Evolutionary conservation across 1,140 invertebrate species (phyloP).

Genomic region (Kradibia gibbosae): DNA sequence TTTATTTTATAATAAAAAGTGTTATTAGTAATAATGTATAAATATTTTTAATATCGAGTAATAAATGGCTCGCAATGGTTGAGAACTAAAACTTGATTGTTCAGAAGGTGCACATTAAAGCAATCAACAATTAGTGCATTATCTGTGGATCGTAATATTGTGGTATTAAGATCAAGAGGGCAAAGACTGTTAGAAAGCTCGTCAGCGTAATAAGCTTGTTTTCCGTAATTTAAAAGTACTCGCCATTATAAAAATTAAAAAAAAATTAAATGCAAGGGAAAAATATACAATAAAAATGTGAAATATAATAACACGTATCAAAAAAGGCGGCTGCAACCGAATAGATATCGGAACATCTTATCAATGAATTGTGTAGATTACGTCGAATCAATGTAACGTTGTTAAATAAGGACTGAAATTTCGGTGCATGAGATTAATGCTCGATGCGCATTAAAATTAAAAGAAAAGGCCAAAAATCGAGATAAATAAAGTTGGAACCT

Average conservation of each 20-base stretch:
- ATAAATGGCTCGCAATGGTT: no score
- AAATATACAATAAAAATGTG: neutral
- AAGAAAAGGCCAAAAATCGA: neutral
- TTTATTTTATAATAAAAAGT: neutral
- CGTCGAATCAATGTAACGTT: neutral
- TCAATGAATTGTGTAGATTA: neutral
- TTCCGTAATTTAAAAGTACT: neutral
- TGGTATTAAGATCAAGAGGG: neutral
- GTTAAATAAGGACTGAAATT: neutral
- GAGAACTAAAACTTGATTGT: no score
- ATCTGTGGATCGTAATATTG: neutral
- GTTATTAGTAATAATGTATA: neutral
- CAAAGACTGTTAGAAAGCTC: neutral
- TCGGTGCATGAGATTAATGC: neutral
- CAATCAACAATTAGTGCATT: neutral
- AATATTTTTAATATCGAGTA: no score
- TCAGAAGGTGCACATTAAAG: no score
- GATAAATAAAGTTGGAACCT: neutral
- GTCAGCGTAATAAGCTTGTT: neutral
- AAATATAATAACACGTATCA: neutral
- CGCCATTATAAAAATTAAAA: neutral
- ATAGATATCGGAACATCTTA: constrained; percentile 1
- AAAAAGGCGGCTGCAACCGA: neutral
- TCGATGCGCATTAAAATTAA: neutral
- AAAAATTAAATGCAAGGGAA: neutral